Evolutionary conservation across 2,797 vertebrate species (phyloP), one percentile per base, ranked within the genome.

Genomic region (Natrix natrix): DNA sequence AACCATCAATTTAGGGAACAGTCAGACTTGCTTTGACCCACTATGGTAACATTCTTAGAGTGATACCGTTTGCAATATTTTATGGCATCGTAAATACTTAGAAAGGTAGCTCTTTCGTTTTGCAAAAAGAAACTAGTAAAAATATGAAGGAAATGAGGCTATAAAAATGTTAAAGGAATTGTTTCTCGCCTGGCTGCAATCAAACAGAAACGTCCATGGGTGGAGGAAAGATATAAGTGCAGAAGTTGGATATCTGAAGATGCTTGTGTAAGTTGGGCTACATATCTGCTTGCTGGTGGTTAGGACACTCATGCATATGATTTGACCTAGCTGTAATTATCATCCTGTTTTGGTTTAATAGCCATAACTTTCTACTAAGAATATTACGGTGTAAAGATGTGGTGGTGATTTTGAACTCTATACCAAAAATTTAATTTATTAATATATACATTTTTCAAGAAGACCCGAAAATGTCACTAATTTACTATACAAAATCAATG

Each of bases 1-100:
- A 57, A 28, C 24, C 17, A 89, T 61, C 26, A 69, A 52, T 52
- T 37, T 26, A 11, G 12, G 28, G 8, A 56, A 24, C 5, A 86
- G 20, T 17, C 14, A 78, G 24, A 60, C 4, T 54, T 24, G 43
- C 26, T 43, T 48, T 17, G 52, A 89, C 12, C 48, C 26, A 12
- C 6, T 26, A 32, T 28, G 8, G 59, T 14, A 69, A 24, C 4
- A 7, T 91, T 5, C 0, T n/a, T 92, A 37, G 48, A 92, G 94
- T 94, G 95, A 96, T 95, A 92, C 89, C 90, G 93, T 17, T 90
- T 52, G 11, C 10, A 14, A 32, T 87, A 28, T 92, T 96, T 95
- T 94, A 95, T 94, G 92, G 22, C 24, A 22, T 52, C 48, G 32
- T 14, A 91, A 91, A 52, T n/a, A 86, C 56, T 52, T 32, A 91